Evolutionary conservation across 1,140 invertebrate species (phyloP), one percentile per base, ranked within the genome.

Genomic region (Brachionus angularis): DNA sequence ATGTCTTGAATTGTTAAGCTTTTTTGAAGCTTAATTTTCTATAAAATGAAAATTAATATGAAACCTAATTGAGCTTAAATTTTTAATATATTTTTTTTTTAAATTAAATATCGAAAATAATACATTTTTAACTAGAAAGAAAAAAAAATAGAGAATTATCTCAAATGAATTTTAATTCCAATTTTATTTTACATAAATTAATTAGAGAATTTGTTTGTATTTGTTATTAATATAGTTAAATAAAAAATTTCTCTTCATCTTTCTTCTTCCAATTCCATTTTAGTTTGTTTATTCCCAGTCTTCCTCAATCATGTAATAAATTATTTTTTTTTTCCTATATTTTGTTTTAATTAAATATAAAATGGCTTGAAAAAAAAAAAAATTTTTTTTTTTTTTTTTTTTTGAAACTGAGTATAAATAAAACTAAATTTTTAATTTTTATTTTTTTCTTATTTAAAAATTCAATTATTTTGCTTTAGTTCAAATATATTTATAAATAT

Each of bases 231-330:
- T 55, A 55, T 33, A 55, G 10, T 55, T 5, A 29, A 25, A 27
- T 16, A 53, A 53, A 53, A 29, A 27, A n/a, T n/a, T n/a, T 42
- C 16, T 18, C 31, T 39, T 3, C 12, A 39, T 16, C 18, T 23
- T 39, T 14, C 7, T 36, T 12, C 5, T 7, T 29, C 23, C 27
- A 39, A 23, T 21, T 36, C 8, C 18, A 5, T 12, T 55, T 58
- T 8, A 36, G 8, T 39, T 39, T 23, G 10, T 39, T 39, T 36
- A 55, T 55, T 58, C 53, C 23, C 53, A 36, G 39, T 58, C 53
- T 58, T 31, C 16, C 39, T 58, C 53, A 39, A 58, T 58, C 53
- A 39, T 58, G 33, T 58, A 39, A 58, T n/a, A n/a, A n/a, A n/a
- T n/a, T n/a, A n/a, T n/a, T n/a, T n/a, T n/a, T n/a, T n/a, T n/a